Percentiles rank a stretch among this genome's conserved stretches.
These are phyloP conservation scores for Drosophila kepulauana DNA, from an alignment of 1,140 invertebrate genomes.

Conservation along the genomic window DNA sequence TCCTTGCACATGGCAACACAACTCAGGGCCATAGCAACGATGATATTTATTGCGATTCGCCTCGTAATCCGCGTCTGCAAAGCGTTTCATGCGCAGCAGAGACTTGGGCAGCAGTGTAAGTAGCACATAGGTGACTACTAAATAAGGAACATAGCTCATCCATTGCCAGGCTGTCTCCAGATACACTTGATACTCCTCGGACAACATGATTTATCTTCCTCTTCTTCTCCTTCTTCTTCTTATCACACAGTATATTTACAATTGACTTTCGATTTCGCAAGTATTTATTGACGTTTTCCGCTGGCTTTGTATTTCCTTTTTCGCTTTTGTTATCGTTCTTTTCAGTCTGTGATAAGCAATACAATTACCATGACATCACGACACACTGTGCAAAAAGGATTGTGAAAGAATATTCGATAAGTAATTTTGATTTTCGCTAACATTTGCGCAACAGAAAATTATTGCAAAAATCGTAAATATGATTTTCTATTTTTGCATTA, in stretches of 20 bases:
- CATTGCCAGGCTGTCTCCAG: conserved; percentile 63
- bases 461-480: conserved; percentile 33
- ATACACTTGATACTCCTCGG: conserved; percentile 66
- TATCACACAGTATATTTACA: conserved; percentile 46
- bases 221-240: conserved; percentile 2
- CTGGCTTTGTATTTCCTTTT: conserved; percentile 26
- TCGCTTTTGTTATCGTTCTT: conserved; percentile 33
- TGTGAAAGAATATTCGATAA: conserved; percentile 27
- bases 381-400: conserved; percentile 49
- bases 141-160: conserved; percentile 59
- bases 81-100: conserved; percentile 65
- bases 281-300: conserved; percentile 53
- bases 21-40: conserved; percentile 78
- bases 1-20: conserved; percentile 66
- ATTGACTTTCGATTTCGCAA: conserved; percentile 48
- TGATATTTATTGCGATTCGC: conserved; percentile 71
- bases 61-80: conserved; percentile 75
- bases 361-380: conserved; percentile 62
- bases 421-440: conserved; percentile 3
- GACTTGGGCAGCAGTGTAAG: conserved; percentile 78
- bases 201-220: conserved; percentile 7
- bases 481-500: conserved; percentile 28
- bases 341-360: conserved; percentile 56
- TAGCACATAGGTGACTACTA: conserved; percentile 67
- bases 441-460: conserved; percentile 23